phyloP scores from a whole-genome alignment of 2,888 invertebrate species.

The Cosmia pyralina region DNA sequence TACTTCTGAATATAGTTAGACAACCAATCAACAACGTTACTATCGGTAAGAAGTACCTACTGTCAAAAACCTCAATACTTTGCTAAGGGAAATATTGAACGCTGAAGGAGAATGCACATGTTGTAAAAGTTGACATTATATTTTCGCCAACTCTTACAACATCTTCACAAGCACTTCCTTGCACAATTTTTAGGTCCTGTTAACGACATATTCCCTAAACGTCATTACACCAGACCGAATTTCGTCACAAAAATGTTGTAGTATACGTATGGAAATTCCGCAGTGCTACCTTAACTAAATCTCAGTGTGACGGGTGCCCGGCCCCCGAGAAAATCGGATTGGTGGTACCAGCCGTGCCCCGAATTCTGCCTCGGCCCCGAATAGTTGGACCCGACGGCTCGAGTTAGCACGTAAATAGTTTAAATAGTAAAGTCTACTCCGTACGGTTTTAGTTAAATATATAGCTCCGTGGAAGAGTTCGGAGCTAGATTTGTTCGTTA shows the following conservation, averaged over 20 bases:
- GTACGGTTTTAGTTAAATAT: conserved; percentile 47
- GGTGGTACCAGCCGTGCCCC: conserved; percentile 53
- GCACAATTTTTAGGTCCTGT: too few relatives aligned
- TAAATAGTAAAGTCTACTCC: conserved; percentile 54
- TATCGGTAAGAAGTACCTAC: neutral
- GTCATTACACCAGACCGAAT: conserved; percentile 11
- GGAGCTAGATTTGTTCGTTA: conserved; percentile 23
- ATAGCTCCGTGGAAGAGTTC: conserved; percentile 24
- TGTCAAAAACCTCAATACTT: neutral
- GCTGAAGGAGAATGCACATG: neutral
- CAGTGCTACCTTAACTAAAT: conserved; percentile 66
- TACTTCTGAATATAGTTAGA: neutral
- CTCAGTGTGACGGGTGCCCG: conserved; percentile 59
- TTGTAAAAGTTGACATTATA: too few relatives aligned
- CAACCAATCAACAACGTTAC: neutral
- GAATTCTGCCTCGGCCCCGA: conserved; percentile 61
- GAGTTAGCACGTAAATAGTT: conserved; percentile 65
- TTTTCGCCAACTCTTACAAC: neutral
- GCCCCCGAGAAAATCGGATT: conserved; percentile 71
- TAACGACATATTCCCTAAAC: neutral
- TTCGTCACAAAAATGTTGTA: conserved; percentile 27
- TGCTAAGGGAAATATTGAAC: neutral
- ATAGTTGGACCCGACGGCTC: conserved; percentile 53
- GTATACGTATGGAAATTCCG: conserved; percentile 38
- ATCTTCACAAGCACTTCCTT: neutral